These are phyloP conservation scores for Plectropomus leopardus DNA, from an alignment of 2,113 vertebrate species.

Conservation along the genomic window DNA sequence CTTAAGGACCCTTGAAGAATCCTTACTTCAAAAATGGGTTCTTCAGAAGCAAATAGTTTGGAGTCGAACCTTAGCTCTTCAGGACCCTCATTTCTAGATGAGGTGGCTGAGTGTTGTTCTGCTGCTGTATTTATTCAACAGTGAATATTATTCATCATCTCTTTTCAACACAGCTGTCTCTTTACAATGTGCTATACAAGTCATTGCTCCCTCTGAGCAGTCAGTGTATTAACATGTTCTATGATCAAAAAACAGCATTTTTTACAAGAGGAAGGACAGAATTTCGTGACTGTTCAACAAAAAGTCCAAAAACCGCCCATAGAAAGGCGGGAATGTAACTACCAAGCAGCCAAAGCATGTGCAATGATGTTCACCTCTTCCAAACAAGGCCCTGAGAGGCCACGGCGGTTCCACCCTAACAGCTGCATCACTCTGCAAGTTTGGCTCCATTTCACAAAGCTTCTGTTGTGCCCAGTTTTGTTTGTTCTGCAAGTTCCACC, in stretches of 20 bases:
- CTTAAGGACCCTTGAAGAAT: no score
- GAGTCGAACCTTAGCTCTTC: no score
- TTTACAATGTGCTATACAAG: background rate
- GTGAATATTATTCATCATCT: slow-evolving; percentile 1
- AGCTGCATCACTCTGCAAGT: slow-evolving; percentile 70
- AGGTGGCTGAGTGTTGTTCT: slow-evolving; percentile 4
- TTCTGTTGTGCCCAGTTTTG: slow-evolving; percentile 40
- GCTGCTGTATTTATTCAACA: slow-evolving; percentile 31
- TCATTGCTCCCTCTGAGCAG: background rate
- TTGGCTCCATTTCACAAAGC: slow-evolving; percentile 55
- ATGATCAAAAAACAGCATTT: background rate
- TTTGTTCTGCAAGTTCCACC: slow-evolving; percentile 53
- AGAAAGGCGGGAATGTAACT: slow-evolving; percentile 30
- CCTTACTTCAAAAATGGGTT: no score
- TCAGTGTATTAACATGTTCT: background rate
- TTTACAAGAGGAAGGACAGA: background rate
- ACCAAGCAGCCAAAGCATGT: slow-evolving; percentile 27
- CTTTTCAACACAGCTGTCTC: slow-evolving; percentile 2
- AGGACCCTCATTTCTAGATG: background rate
- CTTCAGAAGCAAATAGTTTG: no score
- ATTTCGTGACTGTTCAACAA: background rate
- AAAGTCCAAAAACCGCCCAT: background rate
- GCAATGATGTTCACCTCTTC: slow-evolving; percentile 24
- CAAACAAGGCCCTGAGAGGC: slow-evolving; percentile 32
- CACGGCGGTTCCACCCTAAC: slow-evolving; percentile 25